A percentile compares a stretch with the other conserved stretches of the same genome.
phyloP scores from a whole-genome alignment of 2,797 vertebrate genomes.

The Oreochromis grahami region DNA sequence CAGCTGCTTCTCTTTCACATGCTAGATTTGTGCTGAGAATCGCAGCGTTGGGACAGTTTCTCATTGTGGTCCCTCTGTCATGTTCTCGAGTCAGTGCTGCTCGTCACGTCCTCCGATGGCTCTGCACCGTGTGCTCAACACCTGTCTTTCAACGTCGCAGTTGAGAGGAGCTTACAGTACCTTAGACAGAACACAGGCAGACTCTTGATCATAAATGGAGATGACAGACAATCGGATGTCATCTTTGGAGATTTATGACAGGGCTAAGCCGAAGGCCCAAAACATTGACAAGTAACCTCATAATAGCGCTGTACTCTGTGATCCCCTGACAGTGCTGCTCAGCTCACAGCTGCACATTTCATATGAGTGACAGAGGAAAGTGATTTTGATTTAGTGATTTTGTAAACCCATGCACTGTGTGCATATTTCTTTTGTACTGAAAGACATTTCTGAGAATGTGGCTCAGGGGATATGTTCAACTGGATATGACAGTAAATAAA shows the following conservation, averaged over 20 bases:
- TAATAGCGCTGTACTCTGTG: neutral
- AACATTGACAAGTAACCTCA: conserved; percentile 22
- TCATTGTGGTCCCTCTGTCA: conserved; percentile 12
- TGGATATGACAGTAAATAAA: neutral
- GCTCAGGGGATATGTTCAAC: neutral
- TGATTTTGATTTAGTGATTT: neutral
- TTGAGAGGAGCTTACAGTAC: neutral
- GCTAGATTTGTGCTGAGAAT: neutral
- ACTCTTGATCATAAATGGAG: conserved; percentile 34
- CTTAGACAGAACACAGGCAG: conserved; percentile 3
- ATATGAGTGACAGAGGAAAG: neutral
- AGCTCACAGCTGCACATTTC: conserved; percentile 27
- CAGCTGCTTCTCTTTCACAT: neutral
- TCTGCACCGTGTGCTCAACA: conserved; percentile 14
- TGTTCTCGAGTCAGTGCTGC: conserved; percentile 35
- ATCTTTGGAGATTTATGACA: conserved; percentile 24
- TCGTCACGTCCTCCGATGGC: conserved; percentile 44
- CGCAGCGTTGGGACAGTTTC: conserved; percentile 16
- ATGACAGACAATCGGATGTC: conserved; percentile 41
- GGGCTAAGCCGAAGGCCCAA: conserved; percentile 24
- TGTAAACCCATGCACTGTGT: neutral
- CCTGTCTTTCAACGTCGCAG: conserved; percentile 32
- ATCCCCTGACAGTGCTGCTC: conserved; percentile 29
- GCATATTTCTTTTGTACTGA: neutral
- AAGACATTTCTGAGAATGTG: neutral